Conservation (phyloP, 2,797 vertebrate species). For the Sebastolobus altivelis region DNA sequence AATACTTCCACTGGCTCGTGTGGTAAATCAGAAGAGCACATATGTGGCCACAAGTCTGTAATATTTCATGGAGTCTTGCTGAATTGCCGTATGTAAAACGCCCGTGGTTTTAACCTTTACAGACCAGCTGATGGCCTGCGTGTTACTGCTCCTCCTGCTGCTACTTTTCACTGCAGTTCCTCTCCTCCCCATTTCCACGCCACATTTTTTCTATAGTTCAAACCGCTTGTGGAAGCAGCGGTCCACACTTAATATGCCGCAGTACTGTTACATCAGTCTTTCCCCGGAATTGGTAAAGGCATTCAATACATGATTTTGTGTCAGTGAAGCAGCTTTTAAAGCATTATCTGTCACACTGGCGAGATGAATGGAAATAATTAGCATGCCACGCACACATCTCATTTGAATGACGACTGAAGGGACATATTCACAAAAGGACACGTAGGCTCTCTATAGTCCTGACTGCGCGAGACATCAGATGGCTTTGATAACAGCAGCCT, state of each 20-base stretch:
- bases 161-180: conserved; percentile 10
- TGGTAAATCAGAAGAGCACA: no score
- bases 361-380: conserved; percentile 61
- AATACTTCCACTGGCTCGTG: no score
- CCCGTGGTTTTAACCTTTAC: conserved; percentile 21
- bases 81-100: background rate
- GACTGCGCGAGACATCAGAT: conserved; percentile 64
- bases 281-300: conserved; percentile 21
- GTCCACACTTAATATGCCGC: conserved; percentile 22
- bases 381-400: conserved; percentile 44
- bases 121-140: conserved; percentile 4
- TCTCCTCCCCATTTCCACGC: background rate
- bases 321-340: conserved; percentile 52
- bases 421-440: conserved; percentile 66
- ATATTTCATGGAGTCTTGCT: background rate
- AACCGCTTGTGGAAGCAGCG: conserved; percentile 1
- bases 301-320: conserved; percentile 44
- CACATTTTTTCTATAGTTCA: conserved; percentile 20
- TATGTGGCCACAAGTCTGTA: background rate
- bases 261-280: conserved; percentile 28
- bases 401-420: conserved; percentile 67
- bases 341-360: conserved; percentile 38
- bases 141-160: conserved; percentile 1
- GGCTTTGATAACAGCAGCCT: conserved; percentile 70
- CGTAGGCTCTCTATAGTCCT: conserved; percentile 44